These are phyloP conservation scores for Maniola hyperantus DNA, from an alignment of 2,888 invertebrate species.

Conservation along the genomic window DNA sequence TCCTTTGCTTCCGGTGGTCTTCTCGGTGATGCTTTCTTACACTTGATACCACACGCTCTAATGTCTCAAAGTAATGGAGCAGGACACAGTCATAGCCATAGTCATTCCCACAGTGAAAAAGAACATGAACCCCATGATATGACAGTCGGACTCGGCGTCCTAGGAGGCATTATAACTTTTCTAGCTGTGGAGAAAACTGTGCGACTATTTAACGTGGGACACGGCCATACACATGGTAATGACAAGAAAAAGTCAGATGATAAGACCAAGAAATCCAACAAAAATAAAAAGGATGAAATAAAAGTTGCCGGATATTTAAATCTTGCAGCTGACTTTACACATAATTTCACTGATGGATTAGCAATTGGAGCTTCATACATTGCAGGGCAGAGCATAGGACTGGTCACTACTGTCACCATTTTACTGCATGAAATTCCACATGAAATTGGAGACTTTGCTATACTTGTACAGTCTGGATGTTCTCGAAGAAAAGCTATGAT, in stretches of 20 bases:
- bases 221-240: slow-evolving; percentile 87
- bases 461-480: slow-evolving; percentile 98
- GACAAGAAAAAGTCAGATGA: slow-evolving; percentile 72
- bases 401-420: slow-evolving; percentile 97
- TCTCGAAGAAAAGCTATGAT: slow-evolving; percentile 96
- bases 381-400: slow-evolving; percentile 93
- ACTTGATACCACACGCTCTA: slow-evolving; percentile 98
- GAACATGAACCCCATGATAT: slow-evolving; percentile 87
- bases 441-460: slow-evolving; percentile 99
- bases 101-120: slow-evolving; percentile 78
- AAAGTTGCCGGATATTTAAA: slow-evolving; percentile 93
- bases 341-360: slow-evolving; percentile 99
- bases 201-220: slow-evolving; percentile 91
- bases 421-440: slow-evolving; percentile 99
- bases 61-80: slow-evolving; percentile 57
- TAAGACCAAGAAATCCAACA: slow-evolving; percentile 63
- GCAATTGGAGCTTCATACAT: slow-evolving; percentile 99
- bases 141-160: slow-evolving; percentile 96
- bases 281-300: slow-evolving; percentile 71
- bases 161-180: slow-evolving; percentile 96
- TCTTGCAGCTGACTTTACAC: slow-evolving; percentile 98
- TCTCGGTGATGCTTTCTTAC: slow-evolving; percentile 98
- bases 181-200: slow-evolving; percentile 96
- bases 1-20: slow-evolving; percentile 98
- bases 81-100: slow-evolving; percentile 78